Evolutionary conservation across 2,888 invertebrate genomes (phyloP), one percentile per base, ranked within the genome.

Genomic region (Nudaria mundana): DNA sequence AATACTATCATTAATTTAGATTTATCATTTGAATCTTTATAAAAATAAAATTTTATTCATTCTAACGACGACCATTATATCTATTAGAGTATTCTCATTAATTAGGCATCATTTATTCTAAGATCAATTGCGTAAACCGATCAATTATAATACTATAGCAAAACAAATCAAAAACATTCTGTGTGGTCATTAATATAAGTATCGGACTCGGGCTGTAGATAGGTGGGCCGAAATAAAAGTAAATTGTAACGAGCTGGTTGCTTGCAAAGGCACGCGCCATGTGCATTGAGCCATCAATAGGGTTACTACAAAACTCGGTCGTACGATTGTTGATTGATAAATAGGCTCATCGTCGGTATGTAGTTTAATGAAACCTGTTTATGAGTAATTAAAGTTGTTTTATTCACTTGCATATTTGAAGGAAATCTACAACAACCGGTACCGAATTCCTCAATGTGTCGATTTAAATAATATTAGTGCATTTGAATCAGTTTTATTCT

Each of bases 251-350:
- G 72, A 72, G 66, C 55, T 60, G 52, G 48, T 64, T 71, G 67
- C 81, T 81, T 76, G 68, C 66, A 62, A 53, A 58, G 76, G 79
- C 81, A 78, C 80, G 81, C 71, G 80, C 71, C 63, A 28, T 38
- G 52, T 45, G 56, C 61, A 54, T 49, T 55, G 58, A 50, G 47
- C 46, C 49, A 54, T 45, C 37, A 46, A 44, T 40, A 55, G 45
- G 52, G 47, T 44, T 60, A 54, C 45, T 46, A 45, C 46, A 8
- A 46, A 48, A 29, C 18, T 22, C 10, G 18, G n/a, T 11, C 30
- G 18, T 24, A 15, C 10, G 15, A 32, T 32, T 13, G 20, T 13
- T 24, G 2, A 28, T 8, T 8, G n/a, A 28, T 28, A 14, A 3
- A 28, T 28, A 5, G 7, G 13, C 26, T 14, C 8, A 11, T 12